phyloP scores from a whole-genome alignment of 2,797 vertebrate species.

The Chloroceryle amazona region DNA sequence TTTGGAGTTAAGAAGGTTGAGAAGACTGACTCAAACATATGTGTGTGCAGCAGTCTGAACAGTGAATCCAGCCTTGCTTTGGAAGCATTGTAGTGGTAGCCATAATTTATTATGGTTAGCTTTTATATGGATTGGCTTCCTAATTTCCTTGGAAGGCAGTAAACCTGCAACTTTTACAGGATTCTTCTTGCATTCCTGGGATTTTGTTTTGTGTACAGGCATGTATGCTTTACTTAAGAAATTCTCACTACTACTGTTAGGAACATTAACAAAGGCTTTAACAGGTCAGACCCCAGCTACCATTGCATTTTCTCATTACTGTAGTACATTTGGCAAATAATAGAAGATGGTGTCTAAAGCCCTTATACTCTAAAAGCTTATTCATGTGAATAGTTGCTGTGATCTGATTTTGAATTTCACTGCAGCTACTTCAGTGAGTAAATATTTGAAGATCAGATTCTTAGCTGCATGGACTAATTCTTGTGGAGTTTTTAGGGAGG shows the following conservation, averaged over 20 bases:
- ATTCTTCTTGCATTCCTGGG: not conserved
- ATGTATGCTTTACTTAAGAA: not conserved
- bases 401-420: conserved; percentile 11
- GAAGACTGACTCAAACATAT: not conserved
- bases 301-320: conserved; percentile 10
- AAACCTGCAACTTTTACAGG: not conserved
- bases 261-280: conserved; percentile 7
- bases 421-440: conserved; percentile 12
- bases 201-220: conserved; percentile 25
- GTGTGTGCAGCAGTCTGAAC: not conserved
- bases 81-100: not conserved
- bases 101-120: not conserved
- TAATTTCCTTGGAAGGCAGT: conserved; percentile 41
- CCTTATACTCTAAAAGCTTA: not conserved
- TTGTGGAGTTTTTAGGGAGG: not conserved
- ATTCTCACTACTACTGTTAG: not conserved
- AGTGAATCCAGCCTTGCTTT: not conserved
- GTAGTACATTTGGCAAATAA: not conserved
- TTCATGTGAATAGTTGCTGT: not conserved
- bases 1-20: not conserved
- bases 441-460: conserved; percentile 2
- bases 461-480: not conserved
- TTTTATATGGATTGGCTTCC: conserved; percentile 30
- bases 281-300: conserved; percentile 11
- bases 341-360: not conserved